phyloP scores from a whole-genome alignment of 2,113 vertebrate genomes.

The Trinectes maculatus region DNA sequence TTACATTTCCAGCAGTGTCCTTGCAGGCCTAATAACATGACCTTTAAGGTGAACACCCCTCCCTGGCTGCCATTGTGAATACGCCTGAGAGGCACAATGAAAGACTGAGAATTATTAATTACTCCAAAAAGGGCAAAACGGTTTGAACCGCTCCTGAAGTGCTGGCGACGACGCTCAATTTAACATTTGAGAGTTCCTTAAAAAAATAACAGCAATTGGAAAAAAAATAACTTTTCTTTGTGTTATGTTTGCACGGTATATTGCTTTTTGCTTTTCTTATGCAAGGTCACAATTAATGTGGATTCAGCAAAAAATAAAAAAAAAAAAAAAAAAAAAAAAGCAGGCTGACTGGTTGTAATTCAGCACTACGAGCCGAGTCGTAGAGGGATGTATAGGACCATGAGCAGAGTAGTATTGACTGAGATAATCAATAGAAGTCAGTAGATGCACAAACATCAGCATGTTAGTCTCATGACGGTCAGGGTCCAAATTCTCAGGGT shows the following conservation, averaged over 20 bases:
- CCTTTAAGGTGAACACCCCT: slow-evolving; percentile 68
- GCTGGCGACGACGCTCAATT: slow-evolving; percentile 18
- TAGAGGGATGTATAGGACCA: slow-evolving; percentile 15
- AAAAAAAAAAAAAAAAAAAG: too few relatives aligned
- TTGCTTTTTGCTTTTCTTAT: not conserved
- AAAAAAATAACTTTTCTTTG: not conserved
- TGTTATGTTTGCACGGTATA: not conserved
- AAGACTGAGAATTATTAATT: slow-evolving; percentile 60
- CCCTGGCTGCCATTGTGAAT: slow-evolving; percentile 68
- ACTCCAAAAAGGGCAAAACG: slow-evolving; percentile 67
- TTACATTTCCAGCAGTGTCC: slow-evolving; percentile 35
- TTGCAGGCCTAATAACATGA: slow-evolving; percentile 45
- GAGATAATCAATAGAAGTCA: not conserved
- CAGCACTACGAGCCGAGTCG: not conserved
- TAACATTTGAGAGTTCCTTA: slow-evolving; percentile 52
- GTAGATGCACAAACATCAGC: not conserved
- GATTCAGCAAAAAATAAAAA: slow-evolving; percentile 4
- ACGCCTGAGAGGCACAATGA: slow-evolving; percentile 60
- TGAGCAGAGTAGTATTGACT: slow-evolving; percentile 24
- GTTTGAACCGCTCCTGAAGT: slow-evolving; percentile 28
- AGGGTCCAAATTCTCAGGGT: too few relatives aligned
- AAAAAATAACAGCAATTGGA: not conserved
- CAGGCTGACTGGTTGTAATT: not conserved
- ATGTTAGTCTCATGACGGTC: not conserved
- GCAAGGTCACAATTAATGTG: not conserved